Base-by-base conservation (phyloP, 2,888 invertebrate genomes). In the Hyposoter didymator region DNA sequence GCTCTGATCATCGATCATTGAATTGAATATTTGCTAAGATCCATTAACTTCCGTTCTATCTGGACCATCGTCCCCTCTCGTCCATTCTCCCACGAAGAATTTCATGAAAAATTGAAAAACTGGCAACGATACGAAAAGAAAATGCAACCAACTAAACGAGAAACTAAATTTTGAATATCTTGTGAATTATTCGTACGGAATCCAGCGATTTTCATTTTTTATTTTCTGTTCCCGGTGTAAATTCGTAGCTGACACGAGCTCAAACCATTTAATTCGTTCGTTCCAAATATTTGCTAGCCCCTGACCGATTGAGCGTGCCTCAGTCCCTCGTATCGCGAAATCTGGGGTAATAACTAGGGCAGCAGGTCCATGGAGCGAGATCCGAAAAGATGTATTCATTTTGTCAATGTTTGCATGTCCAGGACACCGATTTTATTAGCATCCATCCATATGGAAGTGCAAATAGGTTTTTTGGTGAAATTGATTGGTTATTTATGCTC, bases 1-100 rank as follows among this genome's bases (percentile, higher is more conserved):
- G 59, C 32, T 12, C 66, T 84, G 80, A 76, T 84, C 76, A 84
- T 84, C 59, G 73, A 76, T 73, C 80, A 49, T 76, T 80, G 67
- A 72, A 76, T 76, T 80, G 67, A 80, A 84, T 66, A 84, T 76
- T 84, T 80, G 67, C 55, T 45, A 59, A 75, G 84, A 73, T 22
- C 72, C 75, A 73, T 84, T 75, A 84, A 80, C 79, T 79, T 52
- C 43, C 45, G 28, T 62, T 32, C 72, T 59, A 66, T 6, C 64
- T 32, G 49, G 12, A 22, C n/a, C 7, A 32, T 19, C 22, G 17
- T 28, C 7, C n/a, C 35, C 10, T 19, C 19, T 72, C 14, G 8
- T 39, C 52, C 12, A 22, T 22, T 28, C 2, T 14, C 8, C 2
- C 17, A 32, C 35, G n/a, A 35, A 19, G 8, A 39, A n/a, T 66